Conservation (phyloP, 2,888 invertebrate species). For the Agriotes lineatus region DNA sequence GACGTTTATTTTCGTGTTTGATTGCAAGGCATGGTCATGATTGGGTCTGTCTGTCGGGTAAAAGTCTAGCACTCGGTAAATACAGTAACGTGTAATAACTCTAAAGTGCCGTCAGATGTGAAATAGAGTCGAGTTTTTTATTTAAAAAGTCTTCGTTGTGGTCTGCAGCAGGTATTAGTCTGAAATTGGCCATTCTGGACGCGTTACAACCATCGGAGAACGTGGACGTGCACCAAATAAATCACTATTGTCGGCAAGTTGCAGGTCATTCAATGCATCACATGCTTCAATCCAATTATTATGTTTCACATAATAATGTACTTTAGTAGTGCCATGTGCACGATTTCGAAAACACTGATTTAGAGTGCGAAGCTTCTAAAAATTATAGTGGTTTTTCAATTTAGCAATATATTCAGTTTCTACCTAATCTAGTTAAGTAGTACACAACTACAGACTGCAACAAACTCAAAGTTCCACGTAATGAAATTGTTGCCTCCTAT, state of each 20-base stretch:
- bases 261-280: conserved; percentile 21
- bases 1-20: too few relatives aligned
- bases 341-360: background rate
- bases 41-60: too few relatives aligned
- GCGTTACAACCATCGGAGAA: conserved; percentile 54
- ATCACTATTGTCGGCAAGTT: conserved; percentile 36
- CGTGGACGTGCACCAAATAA: conserved; percentile 56
- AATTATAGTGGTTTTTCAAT: too few relatives aligned
- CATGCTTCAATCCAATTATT: conserved; percentile 21
- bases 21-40: too few relatives aligned
- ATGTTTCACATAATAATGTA: conserved; percentile 26
- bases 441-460: too few relatives aligned
- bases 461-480: too few relatives aligned
- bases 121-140: conserved; percentile 27
- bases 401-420: too few relatives aligned
- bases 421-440: too few relatives aligned
- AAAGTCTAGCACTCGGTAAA: too few relatives aligned
- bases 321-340: background rate
- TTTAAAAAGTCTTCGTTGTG: conserved; percentile 56
- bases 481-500: too few relatives aligned
- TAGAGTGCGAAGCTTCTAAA: too few relatives aligned
- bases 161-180: conserved; percentile 52
- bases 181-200: conserved; percentile 54
- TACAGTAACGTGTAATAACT: too few relatives aligned
- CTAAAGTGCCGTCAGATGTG: conserved; percentile 16